phyloP scores from a whole-genome alignment of 2,113 vertebrate species.

The Atractosteus spatula region DNA sequence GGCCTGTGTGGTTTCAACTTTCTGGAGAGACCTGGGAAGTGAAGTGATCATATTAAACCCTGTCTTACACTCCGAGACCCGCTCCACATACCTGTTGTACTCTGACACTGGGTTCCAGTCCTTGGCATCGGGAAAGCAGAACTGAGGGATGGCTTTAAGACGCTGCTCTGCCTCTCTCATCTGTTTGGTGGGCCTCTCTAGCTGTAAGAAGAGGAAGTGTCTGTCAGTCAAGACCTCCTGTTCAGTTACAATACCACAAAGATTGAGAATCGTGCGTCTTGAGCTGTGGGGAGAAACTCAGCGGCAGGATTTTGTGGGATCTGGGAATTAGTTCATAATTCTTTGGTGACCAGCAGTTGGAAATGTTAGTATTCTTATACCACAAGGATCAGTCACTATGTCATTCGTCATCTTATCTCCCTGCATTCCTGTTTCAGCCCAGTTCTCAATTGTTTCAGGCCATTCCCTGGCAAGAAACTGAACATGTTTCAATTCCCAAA shows the following conservation, averaged over 20 bases:
- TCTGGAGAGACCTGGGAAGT: too few species aligned
- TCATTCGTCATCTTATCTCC: neutral
- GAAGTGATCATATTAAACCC: too few species aligned
- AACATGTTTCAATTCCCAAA: conserved; percentile 36
- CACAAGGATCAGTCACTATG: too few species aligned
- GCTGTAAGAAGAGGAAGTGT: conserved; percentile 54
- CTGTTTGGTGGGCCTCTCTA: conserved; percentile 94
- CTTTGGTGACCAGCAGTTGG: too few species aligned
- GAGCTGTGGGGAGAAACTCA: too few species aligned
- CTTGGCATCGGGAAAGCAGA: conserved; percentile 98
- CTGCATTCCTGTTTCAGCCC: conserved; percentile 14
- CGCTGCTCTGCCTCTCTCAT: conserved; percentile 94
- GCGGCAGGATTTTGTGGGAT: too few species aligned
- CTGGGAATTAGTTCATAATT: neutral
- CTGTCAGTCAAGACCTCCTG: too few species aligned
- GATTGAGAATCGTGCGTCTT: too few species aligned
- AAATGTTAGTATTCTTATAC: too few species aligned
- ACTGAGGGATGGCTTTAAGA: conserved; percentile 96
- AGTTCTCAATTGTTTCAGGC: conserved; percentile 23
- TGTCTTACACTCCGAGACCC: neutral
- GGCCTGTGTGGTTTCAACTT: too few species aligned
- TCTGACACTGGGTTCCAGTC: conserved; percentile 94
- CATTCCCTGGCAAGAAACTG: conserved; percentile 24
- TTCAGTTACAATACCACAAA: too few species aligned
- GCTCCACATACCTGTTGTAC: conserved; percentile 77